Base-by-base conservation (phyloP, 2,113 vertebrate genomes). In the Nyctereutes procyonoides region DNA sequence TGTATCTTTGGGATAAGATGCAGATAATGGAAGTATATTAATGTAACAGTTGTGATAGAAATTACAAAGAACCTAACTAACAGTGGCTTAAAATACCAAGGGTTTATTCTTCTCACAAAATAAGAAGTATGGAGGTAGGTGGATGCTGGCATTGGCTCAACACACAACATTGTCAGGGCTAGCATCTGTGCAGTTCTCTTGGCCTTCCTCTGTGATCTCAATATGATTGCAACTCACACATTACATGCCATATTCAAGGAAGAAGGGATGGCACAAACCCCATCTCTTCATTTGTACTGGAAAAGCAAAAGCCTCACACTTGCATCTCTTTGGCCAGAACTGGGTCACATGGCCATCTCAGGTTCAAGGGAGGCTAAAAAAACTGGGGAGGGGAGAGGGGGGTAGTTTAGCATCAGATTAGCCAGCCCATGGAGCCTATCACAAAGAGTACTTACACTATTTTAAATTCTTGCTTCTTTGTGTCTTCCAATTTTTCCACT, bases 11-110 rank as follows among this genome's bases (percentile, higher is more conserved):
- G 43, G 43, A 43, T 43, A 43, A 43, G 43, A 43, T 43, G 8
- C 43, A 43, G 43, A 53, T 73, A 24, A 67, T 93, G 28, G 6
- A 28, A 74, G 51, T 30, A 2, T 83, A 55, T 76, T 58, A 74
- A 81, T 35, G 15, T 30, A 79, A 69, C 19, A 55, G 38, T 28
- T 88, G 82, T 48, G 24, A 67, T 65, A 19, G 63, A 77, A 92
- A 62, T 60, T 56, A 77, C 26, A 86, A 62, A 96, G 77, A 87
- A 53, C 14, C 28, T 92, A 90, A 55, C 76, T 62, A 90, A 48
- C 87, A 65, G 62, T 53, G 30, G 43, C 60, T 96, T 91, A 93
- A 97, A 91, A 93, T 91, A 93, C 81, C 17, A 85, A 69, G 83
- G 32, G 58, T 89, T 74, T 94, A 53, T 81, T 96, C 65, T 89